Evolutionary conservation across 2,888 invertebrate species (phyloP).

Genomic region (Cetonia aurata): DNA sequence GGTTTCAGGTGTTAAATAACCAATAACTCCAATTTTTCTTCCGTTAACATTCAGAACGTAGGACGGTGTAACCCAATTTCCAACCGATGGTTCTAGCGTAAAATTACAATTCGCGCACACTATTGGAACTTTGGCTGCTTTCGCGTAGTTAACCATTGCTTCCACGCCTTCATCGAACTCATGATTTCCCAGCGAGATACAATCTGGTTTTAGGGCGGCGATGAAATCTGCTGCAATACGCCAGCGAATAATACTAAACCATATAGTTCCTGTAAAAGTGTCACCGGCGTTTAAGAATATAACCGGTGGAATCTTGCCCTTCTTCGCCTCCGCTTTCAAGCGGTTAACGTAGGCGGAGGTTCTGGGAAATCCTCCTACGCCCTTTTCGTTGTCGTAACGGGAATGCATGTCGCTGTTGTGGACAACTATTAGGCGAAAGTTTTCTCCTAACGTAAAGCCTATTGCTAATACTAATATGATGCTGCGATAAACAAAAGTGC

Average conservation of each 20-base stretch:
- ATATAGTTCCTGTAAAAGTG: conserved; percentile 90
- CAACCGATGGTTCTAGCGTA: conserved; percentile 70
- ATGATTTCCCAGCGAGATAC: conserved; percentile 82
- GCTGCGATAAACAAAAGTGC: neutral
- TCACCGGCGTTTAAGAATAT: conserved; percentile 93
- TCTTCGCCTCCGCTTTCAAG: conserved; percentile 69
- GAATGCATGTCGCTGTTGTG: conserved; percentile 42
- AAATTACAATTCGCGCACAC: conserved; percentile 81
- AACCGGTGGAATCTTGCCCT: conserved; percentile 73
- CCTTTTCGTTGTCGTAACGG: conserved; percentile 24
- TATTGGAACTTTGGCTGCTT: conserved; percentile 78
- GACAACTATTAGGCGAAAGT: conserved; percentile 33
- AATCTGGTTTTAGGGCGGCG: conserved; percentile 84
- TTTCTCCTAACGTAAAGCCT: conserved; percentile 11
- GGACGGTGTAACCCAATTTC: conserved; percentile 71
- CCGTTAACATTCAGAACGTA: conserved; percentile 74
- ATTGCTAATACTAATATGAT: neutral
- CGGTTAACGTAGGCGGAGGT: conserved; percentile 75
- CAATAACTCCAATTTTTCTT: conserved; percentile 83
- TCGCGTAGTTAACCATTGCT: conserved; percentile 83
- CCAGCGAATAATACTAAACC: conserved; percentile 88
- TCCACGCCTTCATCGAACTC: conserved; percentile 88
- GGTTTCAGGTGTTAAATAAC: conserved; percentile 88
- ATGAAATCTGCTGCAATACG: conserved; percentile 83
- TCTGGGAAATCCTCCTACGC: conserved; percentile 87